Evolutionary conservation across 2,888 invertebrate species (phyloP), one percentile per base, ranked within the genome.

Genomic region (Geophilus truncorum): DNA sequence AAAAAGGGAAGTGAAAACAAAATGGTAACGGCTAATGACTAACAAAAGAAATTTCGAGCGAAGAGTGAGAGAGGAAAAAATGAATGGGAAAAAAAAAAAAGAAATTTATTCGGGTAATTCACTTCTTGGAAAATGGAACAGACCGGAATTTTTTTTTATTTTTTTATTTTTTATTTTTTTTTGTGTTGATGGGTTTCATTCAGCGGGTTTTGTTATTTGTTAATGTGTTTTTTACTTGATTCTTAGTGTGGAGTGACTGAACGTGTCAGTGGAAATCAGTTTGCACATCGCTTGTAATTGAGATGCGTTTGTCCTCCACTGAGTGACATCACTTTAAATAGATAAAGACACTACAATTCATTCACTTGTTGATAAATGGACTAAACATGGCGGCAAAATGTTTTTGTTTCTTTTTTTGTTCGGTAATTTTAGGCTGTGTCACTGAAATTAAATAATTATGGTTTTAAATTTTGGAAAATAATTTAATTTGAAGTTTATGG

Each of bases 271-370:
- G n/a, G 70, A 70, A 70, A 70, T 70, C 70, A 70, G 70, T 70
- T 70, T 70, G 70, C 70, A 70, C 70, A 70, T 70, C 70, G 25
- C 70, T 70, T 28, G 70, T 70, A 70, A 70, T 70, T 70, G 70
- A 70, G 70, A 70, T 70, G 70, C 70, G 70, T 70, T 70, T 70
- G 70, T 70, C 70, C 70, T 70, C 28, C 70, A 70, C 70, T 70
- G 70, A 70, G 70, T 70, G 70, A 70, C 70, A 70, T 70, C 70
- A 70, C 70, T 70, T 70, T 70, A 70, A 70, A 70, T 70, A 70
- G 70, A 70, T 70, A 70, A 70, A 70, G 70, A 70, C 70, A 70
- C 70, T 28, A 70, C 70, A 70, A 70, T 70, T 70, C 70, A 70
- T 70, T 70, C 70, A 70, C 9, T 70, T 25, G 70, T 25, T 70